These are phyloP conservation scores for Parapsyche elsis DNA, from an alignment of 1,140 invertebrate genomes.

Conservation along the genomic window DNA sequence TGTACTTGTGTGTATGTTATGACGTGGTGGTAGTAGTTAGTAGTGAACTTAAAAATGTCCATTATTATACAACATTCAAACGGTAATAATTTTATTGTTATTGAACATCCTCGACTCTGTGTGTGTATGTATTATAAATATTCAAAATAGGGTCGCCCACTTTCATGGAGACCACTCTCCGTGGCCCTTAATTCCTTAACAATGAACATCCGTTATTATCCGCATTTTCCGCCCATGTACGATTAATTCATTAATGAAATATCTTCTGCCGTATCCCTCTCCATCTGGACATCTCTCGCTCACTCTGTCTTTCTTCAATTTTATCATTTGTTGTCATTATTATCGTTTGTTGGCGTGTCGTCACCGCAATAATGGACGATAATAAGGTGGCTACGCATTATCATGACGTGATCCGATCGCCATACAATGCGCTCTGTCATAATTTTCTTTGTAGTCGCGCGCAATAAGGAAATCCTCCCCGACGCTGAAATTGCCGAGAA, in stretches of 20 bases:
- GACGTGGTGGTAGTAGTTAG: too few relatives aligned
- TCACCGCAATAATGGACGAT: neutral
- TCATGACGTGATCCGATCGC: slow-evolving; percentile 10
- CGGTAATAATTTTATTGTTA: too few relatives aligned
- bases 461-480: slow-evolving; percentile 25
- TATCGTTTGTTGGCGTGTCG: neutral
- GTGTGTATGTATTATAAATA: neutral
- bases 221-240: slow-evolving; percentile 28
- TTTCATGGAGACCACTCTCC: slow-evolving; percentile 20
- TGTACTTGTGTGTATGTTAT: too few relatives aligned
- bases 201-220: slow-evolving; percentile 33
- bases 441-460: slow-evolving; percentile 18
- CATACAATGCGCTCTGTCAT: slow-evolving; percentile 16
- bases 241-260: slow-evolving; percentile 15
- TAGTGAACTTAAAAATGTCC: too few relatives aligned
- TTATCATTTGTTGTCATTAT: neutral
- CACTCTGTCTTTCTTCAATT: too few relatives aligned
- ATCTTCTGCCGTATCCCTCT: neutral
- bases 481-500: slow-evolving; percentile 8
- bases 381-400: slow-evolving; percentile 2
- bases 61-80: too few relatives aligned
- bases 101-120: neutral
- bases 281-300: too few relatives aligned
- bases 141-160: slow-evolving; percentile 27
- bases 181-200: slow-evolving; percentile 34